Evolutionary conservation across 2,888 invertebrate genomes (phyloP).

Genomic region (Eristalinus aeneus): DNA sequence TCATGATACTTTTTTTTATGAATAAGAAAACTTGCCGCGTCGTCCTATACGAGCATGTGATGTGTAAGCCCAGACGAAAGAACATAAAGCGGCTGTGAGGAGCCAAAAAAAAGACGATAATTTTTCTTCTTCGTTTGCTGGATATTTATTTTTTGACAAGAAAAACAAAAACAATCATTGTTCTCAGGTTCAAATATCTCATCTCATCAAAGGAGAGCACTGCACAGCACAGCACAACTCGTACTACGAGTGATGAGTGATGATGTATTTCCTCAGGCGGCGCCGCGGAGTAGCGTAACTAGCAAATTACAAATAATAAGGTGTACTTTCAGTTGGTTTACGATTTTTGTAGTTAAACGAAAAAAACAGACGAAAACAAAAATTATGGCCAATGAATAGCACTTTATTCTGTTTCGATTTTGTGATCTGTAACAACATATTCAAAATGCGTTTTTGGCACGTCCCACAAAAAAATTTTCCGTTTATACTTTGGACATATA

Average conservation of each 20-base stretch:
- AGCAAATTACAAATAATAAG: neutral
- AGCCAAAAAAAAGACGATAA: constrained; percentile 6
- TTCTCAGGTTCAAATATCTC: constrained; percentile 34
- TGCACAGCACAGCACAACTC: neutral
- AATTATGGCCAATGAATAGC: neutral
- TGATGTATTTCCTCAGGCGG: neutral
- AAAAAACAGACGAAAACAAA: neutral
- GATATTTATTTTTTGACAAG: constrained; percentile 29
- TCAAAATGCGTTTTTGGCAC: constrained; percentile 65
- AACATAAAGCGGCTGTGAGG: constrained; percentile 11
- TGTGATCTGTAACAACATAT: constrained; percentile 14
- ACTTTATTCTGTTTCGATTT: constrained; percentile 5
- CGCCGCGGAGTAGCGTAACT: neutral
- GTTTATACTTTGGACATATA: constrained; percentile 20
- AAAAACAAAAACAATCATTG: constrained; percentile 22
- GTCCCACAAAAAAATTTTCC: constrained; percentile 38
- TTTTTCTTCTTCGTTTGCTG: neutral
- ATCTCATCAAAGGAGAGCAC: neutral
- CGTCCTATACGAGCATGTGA: constrained; percentile 31
- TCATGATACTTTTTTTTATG: constrained; percentile 37
- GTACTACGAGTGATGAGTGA: neutral
- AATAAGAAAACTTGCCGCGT: constrained; percentile 36
- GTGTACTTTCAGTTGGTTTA: neutral
- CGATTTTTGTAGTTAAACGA: neutral
- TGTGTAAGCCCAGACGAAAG: constrained; percentile 26